Evolutionary conservation across 2,888 invertebrate species (phyloP).

Genomic region (Argyresthia goedartella): DNA sequence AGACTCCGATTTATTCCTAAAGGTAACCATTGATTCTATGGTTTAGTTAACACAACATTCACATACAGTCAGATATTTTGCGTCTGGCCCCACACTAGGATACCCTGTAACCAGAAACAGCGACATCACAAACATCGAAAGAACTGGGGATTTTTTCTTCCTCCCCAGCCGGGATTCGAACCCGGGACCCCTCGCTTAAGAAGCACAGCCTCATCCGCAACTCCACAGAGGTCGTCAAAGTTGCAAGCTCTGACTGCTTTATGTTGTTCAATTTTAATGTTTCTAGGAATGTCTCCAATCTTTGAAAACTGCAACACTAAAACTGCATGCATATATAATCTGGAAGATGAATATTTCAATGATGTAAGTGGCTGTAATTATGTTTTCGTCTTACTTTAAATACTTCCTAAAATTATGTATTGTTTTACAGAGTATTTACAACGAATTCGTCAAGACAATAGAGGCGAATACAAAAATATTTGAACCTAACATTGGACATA

Average conservation of each 20-base stretch:
- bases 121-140: background rate
- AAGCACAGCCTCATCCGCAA: too few species aligned
- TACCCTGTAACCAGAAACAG: too few species aligned
- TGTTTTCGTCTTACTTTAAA: background rate
- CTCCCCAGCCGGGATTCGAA: too few species aligned
- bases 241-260: background rate
- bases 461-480: slow-evolving; percentile 53
- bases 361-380: slow-evolving; percentile 28
- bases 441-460: slow-evolving; percentile 56
- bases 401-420: background rate
- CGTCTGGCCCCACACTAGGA: too few species aligned
- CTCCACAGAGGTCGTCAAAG: too few species aligned
- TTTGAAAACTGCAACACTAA: slow-evolving; percentile 39
- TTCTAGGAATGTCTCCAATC: slow-evolving; percentile 66
- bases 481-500: slow-evolving; percentile 33
- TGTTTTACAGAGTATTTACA: slow-evolving; percentile 40
- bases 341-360: slow-evolving; percentile 37
- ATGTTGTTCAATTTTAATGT: slow-evolving; percentile 1
- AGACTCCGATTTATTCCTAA: slow-evolving; percentile 69
- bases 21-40: slow-evolving; percentile 34
- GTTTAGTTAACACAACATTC: slow-evolving; percentile 3
- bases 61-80: background rate
- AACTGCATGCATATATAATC: slow-evolving; percentile 19
- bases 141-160: too few species aligned
- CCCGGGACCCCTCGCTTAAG: too few species aligned